These are phyloP conservation scores for Lepidostoma basale DNA, from an alignment of 1,140 invertebrate species.

Conservation along the genomic window DNA sequence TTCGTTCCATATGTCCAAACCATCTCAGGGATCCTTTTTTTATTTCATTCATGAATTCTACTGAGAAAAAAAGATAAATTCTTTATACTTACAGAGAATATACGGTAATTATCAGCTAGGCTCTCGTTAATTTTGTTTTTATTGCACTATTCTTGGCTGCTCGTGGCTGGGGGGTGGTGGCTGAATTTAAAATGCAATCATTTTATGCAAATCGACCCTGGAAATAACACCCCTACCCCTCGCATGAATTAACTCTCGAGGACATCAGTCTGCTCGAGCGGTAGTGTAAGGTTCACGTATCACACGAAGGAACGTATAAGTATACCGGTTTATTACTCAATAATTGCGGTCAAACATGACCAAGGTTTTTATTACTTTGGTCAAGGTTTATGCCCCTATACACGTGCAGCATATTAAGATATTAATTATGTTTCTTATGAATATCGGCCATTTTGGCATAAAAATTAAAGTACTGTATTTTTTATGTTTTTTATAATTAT, in stretches of 20 bases:
- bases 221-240: not conserved
- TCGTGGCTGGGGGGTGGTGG: not conserved
- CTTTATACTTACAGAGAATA: not conserved
- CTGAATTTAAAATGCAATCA: slow-evolving; percentile 9
- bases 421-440: no score
- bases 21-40: not conserved
- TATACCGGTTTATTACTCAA: no score
- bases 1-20: not conserved
- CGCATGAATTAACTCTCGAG: not conserved
- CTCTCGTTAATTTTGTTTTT: not conserved
- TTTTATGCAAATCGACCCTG: slow-evolving; percentile 1
- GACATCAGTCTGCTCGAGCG: no score
- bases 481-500: not conserved
- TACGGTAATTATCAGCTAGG: not conserved
- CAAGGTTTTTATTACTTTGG: not conserved
- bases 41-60: not conserved
- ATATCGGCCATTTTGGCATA: not conserved
- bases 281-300: no score
- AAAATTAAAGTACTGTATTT: not conserved
- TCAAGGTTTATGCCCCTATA: no score
- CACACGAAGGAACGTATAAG: no score
- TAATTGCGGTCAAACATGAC: not conserved
- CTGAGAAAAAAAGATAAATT: no score
- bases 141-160: not conserved
- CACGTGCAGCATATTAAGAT: no score